A percentile compares a stretch with the other conserved stretches of the same genome.
These are phyloP conservation scores for Acanthiza pusilla DNA, from an alignment of 2,797 vertebrate species.

Conservation along the genomic window DNA sequence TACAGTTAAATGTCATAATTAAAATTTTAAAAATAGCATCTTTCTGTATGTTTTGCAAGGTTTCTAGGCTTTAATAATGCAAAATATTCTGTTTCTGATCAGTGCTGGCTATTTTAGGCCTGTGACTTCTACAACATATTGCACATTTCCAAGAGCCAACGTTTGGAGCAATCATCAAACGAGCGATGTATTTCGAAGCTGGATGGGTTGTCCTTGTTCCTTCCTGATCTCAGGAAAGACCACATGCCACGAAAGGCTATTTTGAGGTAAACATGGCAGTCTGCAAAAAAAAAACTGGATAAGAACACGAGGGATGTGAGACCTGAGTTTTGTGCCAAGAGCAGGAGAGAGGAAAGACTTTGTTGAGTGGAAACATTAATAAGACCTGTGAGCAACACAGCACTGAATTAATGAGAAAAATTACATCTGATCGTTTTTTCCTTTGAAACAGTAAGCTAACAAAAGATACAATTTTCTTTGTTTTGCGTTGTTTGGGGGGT, in stretches of 20 bases:
- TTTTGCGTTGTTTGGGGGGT: not conserved
- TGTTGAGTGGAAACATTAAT: not conserved
- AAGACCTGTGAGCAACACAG: not conserved
- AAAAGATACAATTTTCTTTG: not conserved
- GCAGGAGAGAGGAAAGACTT: not conserved
- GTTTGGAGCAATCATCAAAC: not conserved
- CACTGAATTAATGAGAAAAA: not conserved
- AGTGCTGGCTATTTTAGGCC: not conserved
- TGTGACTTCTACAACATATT: not conserved
- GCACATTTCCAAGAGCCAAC: not conserved
- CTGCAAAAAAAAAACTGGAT: not conserved
- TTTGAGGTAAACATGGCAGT: not conserved
- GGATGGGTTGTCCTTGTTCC: not conserved
- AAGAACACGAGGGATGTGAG: not conserved
- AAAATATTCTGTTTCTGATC: not conserved
- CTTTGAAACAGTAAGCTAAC: not conserved
- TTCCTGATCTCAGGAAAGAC: not conserved
- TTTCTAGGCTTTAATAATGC: not conserved
- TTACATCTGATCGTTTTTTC: not conserved
- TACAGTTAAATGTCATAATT: too few species aligned
- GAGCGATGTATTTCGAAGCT: not conserved
- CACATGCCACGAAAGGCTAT: not conserved
- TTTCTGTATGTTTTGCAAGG: not conserved
- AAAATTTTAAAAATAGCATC: not conserved
- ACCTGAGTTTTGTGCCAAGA: not conserved